These are phyloP conservation scores for Lysandra coridon DNA, from an alignment of 2,888 invertebrate genomes.

Conservation along the genomic window DNA sequence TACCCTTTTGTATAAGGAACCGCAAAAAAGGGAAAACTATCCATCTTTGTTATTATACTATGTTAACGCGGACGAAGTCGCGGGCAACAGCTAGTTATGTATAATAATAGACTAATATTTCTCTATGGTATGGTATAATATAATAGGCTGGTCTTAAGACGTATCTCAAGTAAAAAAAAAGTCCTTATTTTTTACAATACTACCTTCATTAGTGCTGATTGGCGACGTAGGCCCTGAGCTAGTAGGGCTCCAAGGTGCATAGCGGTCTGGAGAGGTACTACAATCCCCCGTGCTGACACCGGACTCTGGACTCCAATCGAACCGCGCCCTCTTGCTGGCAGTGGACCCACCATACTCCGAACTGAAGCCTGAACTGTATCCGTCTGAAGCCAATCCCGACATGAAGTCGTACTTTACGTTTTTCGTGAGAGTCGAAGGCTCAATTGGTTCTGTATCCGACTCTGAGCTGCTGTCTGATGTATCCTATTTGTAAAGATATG, in stretches of 20 bases:
- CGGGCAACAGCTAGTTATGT: too few species aligned
- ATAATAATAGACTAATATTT: too few species aligned
- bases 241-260: conserved; percentile 78
- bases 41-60: too few species aligned
- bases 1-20: too few species aligned
- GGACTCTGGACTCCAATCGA: conserved; percentile 74
- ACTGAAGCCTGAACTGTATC: conserved; percentile 66
- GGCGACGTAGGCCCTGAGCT: conserved; percentile 78
- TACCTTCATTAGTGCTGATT: conserved; percentile 64
- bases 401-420: conserved; percentile 62
- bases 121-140: background rate
- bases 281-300: conserved; percentile 62
- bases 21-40: too few species aligned
- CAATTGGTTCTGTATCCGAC: background rate
- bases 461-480: background rate
- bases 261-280: conserved; percentile 62
- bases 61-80: too few species aligned
- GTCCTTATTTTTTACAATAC: conserved; percentile 29
- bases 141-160: background rate
- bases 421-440: conserved; percentile 35
- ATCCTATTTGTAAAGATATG: background rate
- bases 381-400: conserved; percentile 53
- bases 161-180: background rate
- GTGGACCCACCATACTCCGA: conserved; percentile 56
- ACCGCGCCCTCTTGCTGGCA: conserved; percentile 53